Evolutionary conservation across 2,888 invertebrate species (phyloP).

Genomic region (Teleogryllus oceanicus): DNA sequence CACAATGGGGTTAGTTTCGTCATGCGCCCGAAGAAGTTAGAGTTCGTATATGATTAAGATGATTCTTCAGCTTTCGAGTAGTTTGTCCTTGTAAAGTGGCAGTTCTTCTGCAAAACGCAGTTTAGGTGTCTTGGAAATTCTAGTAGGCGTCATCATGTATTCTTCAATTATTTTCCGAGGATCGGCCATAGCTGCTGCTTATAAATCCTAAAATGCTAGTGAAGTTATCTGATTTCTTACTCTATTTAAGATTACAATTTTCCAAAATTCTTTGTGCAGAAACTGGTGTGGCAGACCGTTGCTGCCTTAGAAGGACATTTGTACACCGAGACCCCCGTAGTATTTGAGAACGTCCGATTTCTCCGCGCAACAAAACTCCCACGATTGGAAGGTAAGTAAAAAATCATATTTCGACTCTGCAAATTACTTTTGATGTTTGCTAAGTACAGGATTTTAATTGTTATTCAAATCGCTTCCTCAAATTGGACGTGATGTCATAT

Average conservation of each 20-base stretch:
- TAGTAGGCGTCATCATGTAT: background rate
- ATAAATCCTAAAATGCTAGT: background rate
- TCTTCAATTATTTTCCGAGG: no score
- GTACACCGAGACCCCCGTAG: conserved; percentile 66
- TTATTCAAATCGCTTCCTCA: no score
- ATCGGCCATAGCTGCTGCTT: no score
- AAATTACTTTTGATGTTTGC: background rate
- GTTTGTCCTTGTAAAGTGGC: no score
- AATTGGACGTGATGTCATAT: no score
- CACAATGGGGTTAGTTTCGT: no score
- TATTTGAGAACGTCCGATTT: conserved; percentile 81
- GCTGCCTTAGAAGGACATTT: background rate
- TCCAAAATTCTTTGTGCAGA: background rate
- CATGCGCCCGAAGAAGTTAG: no score
- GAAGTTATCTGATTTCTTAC: background rate
- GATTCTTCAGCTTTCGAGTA: no score
- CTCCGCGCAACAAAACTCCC: conserved; percentile 77
- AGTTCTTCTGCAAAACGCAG: no score
- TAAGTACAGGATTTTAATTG: no score
- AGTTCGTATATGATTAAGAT: no score
- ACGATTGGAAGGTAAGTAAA: conserved; percentile 49
- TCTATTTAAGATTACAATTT: background rate
- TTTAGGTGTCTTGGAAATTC: conserved; percentile 35
- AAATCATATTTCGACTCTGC: background rate
- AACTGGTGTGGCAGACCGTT: background rate